phyloP scores from a whole-genome alignment of 2,797 vertebrate species.

The Halcyon badia region DNA sequence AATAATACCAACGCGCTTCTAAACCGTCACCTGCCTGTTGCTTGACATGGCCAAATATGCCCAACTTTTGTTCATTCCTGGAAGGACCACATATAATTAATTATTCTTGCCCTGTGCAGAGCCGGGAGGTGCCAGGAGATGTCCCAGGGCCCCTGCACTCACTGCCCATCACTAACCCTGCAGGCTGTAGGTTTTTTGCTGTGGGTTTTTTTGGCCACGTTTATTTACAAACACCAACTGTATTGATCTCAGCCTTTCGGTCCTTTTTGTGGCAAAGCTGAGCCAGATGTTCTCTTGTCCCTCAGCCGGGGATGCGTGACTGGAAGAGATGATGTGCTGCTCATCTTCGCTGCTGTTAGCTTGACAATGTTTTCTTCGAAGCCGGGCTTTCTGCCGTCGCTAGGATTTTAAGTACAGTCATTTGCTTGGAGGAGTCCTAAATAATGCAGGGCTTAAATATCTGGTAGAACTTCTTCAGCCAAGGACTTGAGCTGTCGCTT shows the following conservation, averaged over 20 bases:
- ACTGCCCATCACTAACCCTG: rapidly evolving
- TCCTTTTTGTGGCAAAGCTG: background rate
- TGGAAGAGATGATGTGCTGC: background rate
- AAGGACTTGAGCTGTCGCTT: background rate
- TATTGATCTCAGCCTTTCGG: background rate
- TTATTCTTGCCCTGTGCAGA: background rate
- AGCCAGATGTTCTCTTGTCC: background rate
- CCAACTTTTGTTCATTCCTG: background rate
- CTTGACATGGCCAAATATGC: background rate
- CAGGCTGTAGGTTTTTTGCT: background rate
- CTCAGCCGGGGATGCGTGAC: background rate
- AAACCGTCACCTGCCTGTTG: background rate
- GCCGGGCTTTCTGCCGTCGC: background rate
- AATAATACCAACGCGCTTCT: background rate
- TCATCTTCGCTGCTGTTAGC: background rate
- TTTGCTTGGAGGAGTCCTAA: background rate
- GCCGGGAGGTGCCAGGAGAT: background rate
- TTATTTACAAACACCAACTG: background rate
- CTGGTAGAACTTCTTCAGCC: background rate
- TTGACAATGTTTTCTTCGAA: background rate
- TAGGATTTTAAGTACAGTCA: background rate
- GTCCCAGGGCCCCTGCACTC: background rate
- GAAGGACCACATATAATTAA: background rate
- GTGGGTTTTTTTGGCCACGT: background rate
- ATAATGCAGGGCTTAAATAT: background rate